Conservation (phyloP, 2,113 vertebrate genomes). For the Ornithorhynchus anatinus region DNA sequence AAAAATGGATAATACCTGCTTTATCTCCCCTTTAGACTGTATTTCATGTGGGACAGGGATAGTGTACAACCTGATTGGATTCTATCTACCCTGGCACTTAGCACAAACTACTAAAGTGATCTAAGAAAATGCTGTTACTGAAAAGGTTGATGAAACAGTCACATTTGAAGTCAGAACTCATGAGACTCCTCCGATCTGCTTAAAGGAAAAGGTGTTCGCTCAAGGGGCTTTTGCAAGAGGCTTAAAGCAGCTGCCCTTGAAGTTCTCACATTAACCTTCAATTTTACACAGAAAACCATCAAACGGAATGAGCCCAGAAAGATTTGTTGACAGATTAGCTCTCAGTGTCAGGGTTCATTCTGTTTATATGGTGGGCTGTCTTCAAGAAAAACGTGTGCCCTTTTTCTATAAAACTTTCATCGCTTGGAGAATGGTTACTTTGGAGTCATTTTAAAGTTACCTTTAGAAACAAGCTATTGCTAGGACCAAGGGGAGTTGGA, state of each 20-base stretch:
- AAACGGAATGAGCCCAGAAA: background rate
- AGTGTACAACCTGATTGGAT: no score
- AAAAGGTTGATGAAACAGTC: conserved; percentile 41
- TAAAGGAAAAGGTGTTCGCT: conserved; percentile 28
- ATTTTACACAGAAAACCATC: conserved; percentile 19
- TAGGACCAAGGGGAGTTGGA: background rate
- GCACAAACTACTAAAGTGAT: no score
- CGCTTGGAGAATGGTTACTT: background rate
- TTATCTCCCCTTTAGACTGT: no score
- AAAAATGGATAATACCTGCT: no score
- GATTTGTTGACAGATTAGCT: conserved; percentile 14
- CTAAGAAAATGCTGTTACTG: conserved; percentile 24
- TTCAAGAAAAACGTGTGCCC: background rate
- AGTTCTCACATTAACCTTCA: background rate
- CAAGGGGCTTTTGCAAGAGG: background rate
- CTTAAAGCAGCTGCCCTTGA: background rate
- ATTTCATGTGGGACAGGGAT: no score
- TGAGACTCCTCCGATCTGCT: conserved; percentile 15
- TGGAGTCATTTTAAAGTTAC: background rate
- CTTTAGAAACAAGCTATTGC: conserved; percentile 9
- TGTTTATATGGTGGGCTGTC: background rate
- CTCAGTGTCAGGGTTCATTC: background rate
- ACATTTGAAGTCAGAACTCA: conserved; percentile 32
- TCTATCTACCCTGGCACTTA: no score
- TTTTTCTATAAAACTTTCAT: background rate